Conservation (phyloP, 2,113 vertebrate genomes). For the Calypte anna region DNA sequence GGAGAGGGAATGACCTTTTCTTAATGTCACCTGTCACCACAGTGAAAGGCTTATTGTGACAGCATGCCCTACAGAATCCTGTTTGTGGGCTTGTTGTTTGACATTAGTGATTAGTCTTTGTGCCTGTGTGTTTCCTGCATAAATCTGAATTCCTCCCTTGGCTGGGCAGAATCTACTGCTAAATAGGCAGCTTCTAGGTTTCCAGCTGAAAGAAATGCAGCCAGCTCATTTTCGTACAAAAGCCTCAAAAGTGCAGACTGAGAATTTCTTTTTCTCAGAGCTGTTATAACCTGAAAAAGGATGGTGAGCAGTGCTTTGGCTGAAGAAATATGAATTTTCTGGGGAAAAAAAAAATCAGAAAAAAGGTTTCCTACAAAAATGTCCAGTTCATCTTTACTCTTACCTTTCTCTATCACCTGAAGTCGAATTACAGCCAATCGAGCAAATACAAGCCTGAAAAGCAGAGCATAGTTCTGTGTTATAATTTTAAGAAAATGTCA, state of each 20-base stretch:
- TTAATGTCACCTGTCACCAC: constrained; percentile 71
- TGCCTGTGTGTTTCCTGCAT: neutral
- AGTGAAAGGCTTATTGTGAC: constrained; percentile 55
- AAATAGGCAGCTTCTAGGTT: neutral
- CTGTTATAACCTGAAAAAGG: neutral
- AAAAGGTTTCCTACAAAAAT: neutral
- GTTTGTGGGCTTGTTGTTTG: constrained; percentile 28
- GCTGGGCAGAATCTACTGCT: neutral
- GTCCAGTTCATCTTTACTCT: neutral
- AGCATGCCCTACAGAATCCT: constrained; percentile 23
- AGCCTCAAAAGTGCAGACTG: neutral
- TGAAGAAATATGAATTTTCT: neutral
- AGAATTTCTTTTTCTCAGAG: neutral
- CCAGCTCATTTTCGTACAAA: neutral
- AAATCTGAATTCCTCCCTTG: neutral
- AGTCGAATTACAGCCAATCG: neutral
- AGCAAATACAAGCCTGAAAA: neutral
- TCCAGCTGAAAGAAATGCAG: neutral
- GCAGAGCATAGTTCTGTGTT: neutral
- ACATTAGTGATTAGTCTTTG: constrained; percentile 29
- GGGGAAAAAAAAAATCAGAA: neutral
- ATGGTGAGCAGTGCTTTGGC: neutral
- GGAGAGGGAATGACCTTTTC: constrained; percentile 66
- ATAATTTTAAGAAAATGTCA: neutral
- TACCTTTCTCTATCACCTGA: neutral